Conservation (phyloP, 37 sponge, comb jelly and placozoan genomes). For the Ephydatia muelleri region DNA sequence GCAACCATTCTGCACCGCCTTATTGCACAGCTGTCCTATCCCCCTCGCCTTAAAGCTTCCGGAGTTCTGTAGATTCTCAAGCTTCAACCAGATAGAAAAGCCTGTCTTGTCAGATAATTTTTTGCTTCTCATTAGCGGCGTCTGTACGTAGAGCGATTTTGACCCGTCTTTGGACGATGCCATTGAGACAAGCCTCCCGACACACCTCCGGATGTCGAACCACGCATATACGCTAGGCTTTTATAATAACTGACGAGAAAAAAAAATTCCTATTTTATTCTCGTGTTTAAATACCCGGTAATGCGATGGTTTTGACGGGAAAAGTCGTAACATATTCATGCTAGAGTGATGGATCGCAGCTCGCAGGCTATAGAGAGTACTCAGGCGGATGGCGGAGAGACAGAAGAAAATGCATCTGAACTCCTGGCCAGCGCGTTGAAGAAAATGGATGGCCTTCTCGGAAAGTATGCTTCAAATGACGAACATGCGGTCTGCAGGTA, state of each 20-base stretch:
- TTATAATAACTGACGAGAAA: not conserved
- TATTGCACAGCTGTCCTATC: conserved; percentile 61
- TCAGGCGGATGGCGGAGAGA: not conserved
- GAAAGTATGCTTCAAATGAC: conserved; percentile 17
- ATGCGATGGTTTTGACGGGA: not conserved
- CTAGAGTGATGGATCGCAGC: not conserved
- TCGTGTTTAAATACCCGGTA: not conserved
- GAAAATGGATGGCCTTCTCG: conserved; percentile 75
- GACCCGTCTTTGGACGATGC: not conserved
- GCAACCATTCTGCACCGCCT: conserved; percentile 60
- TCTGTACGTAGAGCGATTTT: conserved; percentile 64
- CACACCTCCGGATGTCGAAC: not conserved
- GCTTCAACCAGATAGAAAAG: conserved; percentile 74
- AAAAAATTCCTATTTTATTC: not conserved
- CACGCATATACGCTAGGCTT: not conserved
- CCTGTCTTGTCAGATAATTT: conserved; percentile 65
- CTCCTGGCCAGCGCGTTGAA: conserved; percentile 62
- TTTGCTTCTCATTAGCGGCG: conserved; percentile 74
- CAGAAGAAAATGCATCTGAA: conserved; percentile 14
- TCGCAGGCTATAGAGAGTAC: not conserved
- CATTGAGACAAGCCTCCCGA: not conserved
- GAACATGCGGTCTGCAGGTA: not conserved
- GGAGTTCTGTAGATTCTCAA: conserved; percentile 90
- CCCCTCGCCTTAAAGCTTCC: conserved; percentile 92
- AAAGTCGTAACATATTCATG: not conserved